phyloP scores from a whole-genome alignment of 2,113 vertebrate genomes.

The Deroptyus accipitrinus region DNA sequence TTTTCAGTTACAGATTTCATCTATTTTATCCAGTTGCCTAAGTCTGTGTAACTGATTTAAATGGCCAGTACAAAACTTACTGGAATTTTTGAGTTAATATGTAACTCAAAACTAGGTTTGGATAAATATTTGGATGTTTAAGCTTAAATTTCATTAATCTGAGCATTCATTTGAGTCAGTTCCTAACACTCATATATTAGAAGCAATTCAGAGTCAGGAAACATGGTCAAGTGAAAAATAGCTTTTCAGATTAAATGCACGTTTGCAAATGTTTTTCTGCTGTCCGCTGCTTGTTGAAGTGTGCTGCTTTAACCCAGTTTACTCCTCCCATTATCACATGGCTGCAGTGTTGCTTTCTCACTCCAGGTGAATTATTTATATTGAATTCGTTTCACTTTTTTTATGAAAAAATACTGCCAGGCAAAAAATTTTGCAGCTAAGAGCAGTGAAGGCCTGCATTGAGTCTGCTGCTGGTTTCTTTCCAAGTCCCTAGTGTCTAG shows the following conservation, averaged over 20 bases:
- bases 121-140: background rate
- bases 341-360: background rate
- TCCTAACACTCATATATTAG: background rate
- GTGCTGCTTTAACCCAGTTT: background rate
- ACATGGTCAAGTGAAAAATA: background rate
- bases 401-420: background rate
- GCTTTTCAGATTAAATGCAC: background rate
- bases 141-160: background rate
- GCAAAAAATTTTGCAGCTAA: background rate
- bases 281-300: background rate
- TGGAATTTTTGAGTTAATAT: background rate
- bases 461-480: background rate
- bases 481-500: background rate
- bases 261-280: rapidly evolving
- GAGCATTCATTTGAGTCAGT: background rate
- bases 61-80: background rate
- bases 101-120: background rate
- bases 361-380: background rate
- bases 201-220: background rate
- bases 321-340: background rate
- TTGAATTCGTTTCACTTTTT: background rate
- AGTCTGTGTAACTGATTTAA: background rate
- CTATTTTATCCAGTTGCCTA: background rate
- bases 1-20: background rate
- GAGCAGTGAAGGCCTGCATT: background rate